Conservation (phyloP, 2,797 vertebrate genomes). For the Myotis planiceps region DNA sequence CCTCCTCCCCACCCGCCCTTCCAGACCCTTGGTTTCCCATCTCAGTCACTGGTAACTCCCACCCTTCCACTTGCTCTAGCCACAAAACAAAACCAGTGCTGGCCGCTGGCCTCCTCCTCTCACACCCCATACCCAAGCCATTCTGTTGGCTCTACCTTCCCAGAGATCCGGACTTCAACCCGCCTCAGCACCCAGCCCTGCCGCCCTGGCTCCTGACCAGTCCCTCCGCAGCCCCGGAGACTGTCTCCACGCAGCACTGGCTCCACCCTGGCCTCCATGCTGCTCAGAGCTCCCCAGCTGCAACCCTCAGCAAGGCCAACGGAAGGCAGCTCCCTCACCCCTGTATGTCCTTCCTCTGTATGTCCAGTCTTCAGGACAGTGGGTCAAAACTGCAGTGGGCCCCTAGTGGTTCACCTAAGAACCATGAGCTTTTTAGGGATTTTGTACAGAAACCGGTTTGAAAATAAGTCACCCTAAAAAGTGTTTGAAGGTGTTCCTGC, state of each 20-base stretch:
- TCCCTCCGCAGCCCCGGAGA: not conserved
- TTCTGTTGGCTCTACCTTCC: not conserved
- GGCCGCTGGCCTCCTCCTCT: not conserved
- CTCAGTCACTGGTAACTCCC: not conserved
- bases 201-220: not conserved
- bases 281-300: not conserved
- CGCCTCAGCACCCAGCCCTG: not conserved
- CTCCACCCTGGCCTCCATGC: not conserved
- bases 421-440: not conserved
- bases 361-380: not conserved
- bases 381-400: not conserved
- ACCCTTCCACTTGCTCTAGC: not conserved
- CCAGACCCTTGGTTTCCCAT: not conserved
- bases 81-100: not conserved
- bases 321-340: not conserved
- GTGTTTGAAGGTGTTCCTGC: not conserved
- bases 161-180: not conserved
- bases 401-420: not conserved
- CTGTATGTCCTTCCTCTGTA: not conserved
- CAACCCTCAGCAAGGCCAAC: not conserved
- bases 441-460: not conserved
- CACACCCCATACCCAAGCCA: fast-evolving
- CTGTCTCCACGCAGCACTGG: too few relatives aligned
- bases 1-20: not conserved
- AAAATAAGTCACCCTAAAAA: not conserved